Conservation (phyloP, 2,888 invertebrate genomes). For the Drosophila acutilabella region DNA sequence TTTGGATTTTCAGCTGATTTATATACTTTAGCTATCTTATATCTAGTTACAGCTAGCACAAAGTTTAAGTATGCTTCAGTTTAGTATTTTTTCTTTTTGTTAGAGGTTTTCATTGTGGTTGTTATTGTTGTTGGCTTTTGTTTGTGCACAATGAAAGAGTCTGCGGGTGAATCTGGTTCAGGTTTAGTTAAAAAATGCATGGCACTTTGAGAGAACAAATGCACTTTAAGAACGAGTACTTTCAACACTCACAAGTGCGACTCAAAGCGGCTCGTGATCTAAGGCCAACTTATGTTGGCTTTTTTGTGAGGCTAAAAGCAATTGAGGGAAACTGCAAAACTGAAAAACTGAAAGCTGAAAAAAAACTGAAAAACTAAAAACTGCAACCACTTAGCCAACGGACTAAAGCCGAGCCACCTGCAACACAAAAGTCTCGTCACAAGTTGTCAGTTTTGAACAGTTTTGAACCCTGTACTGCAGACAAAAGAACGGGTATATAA, state of each 20-base stretch:
- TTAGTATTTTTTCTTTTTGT: conserved; percentile 25
- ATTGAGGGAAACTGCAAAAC: conserved; percentile 31
- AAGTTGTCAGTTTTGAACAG: conserved; percentile 13
- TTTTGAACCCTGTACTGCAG: not conserved
- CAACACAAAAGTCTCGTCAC: conserved; percentile 29
- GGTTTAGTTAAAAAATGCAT: conserved; percentile 51
- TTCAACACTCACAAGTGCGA: conserved; percentile 63
- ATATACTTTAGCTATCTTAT: conserved; percentile 14
- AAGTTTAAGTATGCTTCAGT: conserved; percentile 45
- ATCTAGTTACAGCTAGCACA: conserved; percentile 14
- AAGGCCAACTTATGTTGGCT: conserved; percentile 53
- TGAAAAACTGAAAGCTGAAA: not conserved
- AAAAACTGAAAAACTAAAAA: conserved; percentile 39
- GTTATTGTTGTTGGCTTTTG: conserved; percentile 43
- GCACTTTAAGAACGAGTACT: conserved; percentile 65
- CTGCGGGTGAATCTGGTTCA: conserved; percentile 33
- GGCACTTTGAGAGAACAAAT: conserved; percentile 45
- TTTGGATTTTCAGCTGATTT: conserved; percentile 18
- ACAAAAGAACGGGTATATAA: not conserved
- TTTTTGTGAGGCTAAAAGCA: conserved; percentile 64
- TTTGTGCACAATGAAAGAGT: conserved; percentile 51
- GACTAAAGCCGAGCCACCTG: conserved; percentile 32
- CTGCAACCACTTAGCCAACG: conserved; percentile 52
- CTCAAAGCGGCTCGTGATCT: conserved; percentile 65
- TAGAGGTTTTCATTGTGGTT: not conserved